phyloP scores from a whole-genome alignment of 2,797 vertebrate species.

The Eptatretus atami region DNA sequence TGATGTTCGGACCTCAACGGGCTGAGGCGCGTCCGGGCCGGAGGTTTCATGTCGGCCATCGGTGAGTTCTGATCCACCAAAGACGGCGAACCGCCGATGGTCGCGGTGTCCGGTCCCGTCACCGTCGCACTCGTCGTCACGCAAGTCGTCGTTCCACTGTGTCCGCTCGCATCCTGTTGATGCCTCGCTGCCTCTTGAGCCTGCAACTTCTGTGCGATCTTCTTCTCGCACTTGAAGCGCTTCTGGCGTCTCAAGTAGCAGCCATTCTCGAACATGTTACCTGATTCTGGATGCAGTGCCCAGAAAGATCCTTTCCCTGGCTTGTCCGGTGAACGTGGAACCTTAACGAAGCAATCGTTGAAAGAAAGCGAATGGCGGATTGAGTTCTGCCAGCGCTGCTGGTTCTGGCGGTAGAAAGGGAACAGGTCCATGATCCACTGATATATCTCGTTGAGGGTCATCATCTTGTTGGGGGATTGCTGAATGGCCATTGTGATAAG shows the following conservation, averaged over 20 bases:
- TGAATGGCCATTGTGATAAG: conserved; percentile 96
- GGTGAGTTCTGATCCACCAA: conserved; percentile 31
- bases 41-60: conserved; percentile 34
- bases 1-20: conserved; percentile 15
- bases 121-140: conserved; percentile 13
- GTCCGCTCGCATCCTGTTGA: conserved; percentile 15
- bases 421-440: conserved; percentile 99
- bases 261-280: conserved; percentile 95
- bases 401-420: conserved; percentile 74
- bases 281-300: conserved; percentile 77
- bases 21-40: conserved; percentile 19
- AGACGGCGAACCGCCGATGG: conserved; percentile 10
- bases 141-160: conserved; percentile 22
- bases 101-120: neutral
- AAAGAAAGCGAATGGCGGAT: conserved; percentile 89
- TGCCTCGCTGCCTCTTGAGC: conserved; percentile 32
- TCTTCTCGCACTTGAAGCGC: conserved; percentile 84
- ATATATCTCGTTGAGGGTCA: conserved; percentile 81
- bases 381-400: conserved; percentile 93
- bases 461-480: conserved; percentile 73
- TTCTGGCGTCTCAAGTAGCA: conserved; percentile 83
- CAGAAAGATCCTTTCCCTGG: conserved; percentile 85
- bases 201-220: conserved; percentile 18
- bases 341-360: conserved; percentile 89
- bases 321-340: conserved; percentile 72